Evolutionary conservation across 2,888 invertebrate genomes (phyloP), one percentile per base, ranked within the genome.

Genomic region (Tenthredo amoena): DNA sequence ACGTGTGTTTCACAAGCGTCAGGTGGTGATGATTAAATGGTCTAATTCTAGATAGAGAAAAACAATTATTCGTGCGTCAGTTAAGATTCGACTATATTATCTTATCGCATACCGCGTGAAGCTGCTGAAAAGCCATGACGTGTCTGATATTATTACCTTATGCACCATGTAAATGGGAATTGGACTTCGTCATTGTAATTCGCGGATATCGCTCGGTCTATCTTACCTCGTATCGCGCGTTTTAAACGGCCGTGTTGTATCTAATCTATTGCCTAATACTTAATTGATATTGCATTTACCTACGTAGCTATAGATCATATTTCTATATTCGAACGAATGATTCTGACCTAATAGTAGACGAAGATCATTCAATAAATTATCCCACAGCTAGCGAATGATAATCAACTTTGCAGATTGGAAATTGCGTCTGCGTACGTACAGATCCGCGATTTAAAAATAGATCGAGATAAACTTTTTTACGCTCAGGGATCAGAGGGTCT

Each of bases 41-140:
- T 21, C 62, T 12, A 10, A 62, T 62, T 62, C n/a, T 7, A 26
- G 21, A n/a, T 68, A 68, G 12, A 68, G 26, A 68, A 34, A 68
- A 68, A 50, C 6, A 31, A 68, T 68, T 34, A 68, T 68, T 68
- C 26, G 26, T 68, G 34, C 68, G 68, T 68, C 68, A 68, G 68
- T 31, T 68, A 34, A 18, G 31, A 31, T 68, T 26, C 31, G 68
- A 68, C 9, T 31, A 15, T 12, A 10, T 68, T 26, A 68, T 68
- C 68, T 68, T 34, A 68, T 68, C 68, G 68, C 18, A 6, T n/a
- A 50, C 18, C 5, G n/a, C 18, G 18, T 50, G 1, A 31, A 31
- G 62, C 12, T 26, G 62, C 62, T 62, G 10, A 62, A 31, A 62
- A 7, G 6, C 26, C 21, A 62, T 62, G 26, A 62, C 62, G 62